These are phyloP conservation scores for Cardiocondyla obscurior DNA, from an alignment of 1,140 invertebrate genomes.

Conservation along the genomic window DNA sequence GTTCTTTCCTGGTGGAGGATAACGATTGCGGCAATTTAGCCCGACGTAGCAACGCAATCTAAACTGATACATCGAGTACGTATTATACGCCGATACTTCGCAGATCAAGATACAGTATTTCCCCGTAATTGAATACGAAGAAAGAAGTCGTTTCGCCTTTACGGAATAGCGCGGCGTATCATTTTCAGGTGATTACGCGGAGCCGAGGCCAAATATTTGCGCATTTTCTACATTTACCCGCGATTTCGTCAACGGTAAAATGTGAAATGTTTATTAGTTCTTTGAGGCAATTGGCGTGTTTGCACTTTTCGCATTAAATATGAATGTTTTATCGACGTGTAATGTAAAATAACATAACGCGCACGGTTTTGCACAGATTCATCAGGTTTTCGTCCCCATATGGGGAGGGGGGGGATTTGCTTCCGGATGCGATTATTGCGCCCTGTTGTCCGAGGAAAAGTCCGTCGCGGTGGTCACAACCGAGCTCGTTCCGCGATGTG, in stretches of 20 bases:
- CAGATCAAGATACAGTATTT: constrained; percentile 28
- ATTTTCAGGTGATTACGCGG: not conserved
- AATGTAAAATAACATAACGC: not conserved
- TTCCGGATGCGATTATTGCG: constrained; percentile 26
- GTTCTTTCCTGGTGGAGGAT: constrained; percentile 55
- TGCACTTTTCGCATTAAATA: not conserved
- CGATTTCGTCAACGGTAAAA: not conserved
- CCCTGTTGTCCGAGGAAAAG: constrained; percentile 52
- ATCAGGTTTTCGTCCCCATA: constrained; percentile 25
- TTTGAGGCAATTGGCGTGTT: not conserved
- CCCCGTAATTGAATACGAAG: constrained; percentile 6
- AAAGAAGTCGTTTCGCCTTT: constrained; percentile 14
- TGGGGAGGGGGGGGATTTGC: not conserved
- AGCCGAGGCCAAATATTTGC: not conserved
- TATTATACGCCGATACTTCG: constrained; percentile 38
- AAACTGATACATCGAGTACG: constrained; percentile 57
- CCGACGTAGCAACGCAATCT: constrained; percentile 45
- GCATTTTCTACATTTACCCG: not conserved
- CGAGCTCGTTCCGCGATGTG: constrained; percentile 61
- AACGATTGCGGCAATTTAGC: constrained; percentile 61
- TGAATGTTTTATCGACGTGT: not conserved
- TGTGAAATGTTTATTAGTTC: not conserved
- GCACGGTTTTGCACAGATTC: not conserved
- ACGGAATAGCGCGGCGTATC: not conserved
- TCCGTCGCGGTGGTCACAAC: constrained; percentile 65